Evolutionary conservation across 2,888 invertebrate species (phyloP).

Genomic region (Mimas tiliae): DNA sequence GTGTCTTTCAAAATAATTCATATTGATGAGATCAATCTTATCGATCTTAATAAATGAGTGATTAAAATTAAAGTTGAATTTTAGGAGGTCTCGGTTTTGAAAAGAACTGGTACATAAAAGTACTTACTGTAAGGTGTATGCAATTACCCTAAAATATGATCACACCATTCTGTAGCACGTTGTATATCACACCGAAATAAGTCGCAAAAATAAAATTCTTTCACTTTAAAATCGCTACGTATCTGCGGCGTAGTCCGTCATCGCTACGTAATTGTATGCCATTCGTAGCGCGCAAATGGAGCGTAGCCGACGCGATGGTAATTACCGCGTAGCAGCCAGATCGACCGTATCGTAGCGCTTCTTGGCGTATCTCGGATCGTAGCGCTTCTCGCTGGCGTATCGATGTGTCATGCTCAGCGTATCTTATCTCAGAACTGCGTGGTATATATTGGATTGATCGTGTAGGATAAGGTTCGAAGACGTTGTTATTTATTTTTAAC

Average conservation of each 20-base stretch:
- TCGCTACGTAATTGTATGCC: slow-evolving; percentile 7
- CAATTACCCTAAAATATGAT: too few species aligned
- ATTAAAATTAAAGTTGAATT: too few species aligned
- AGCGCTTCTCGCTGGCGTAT: slow-evolving; percentile 12
- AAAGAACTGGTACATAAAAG: too few species aligned
- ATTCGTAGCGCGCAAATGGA: slow-evolving; percentile 16
- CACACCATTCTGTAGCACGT: too few species aligned
- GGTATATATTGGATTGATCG: not conserved
- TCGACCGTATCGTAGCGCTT: slow-evolving; percentile 10
- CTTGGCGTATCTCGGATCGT: slow-evolving; percentile 8
- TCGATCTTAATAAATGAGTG: too few species aligned
- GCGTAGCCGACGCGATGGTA: slow-evolving; percentile 8
- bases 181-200: too few species aligned
- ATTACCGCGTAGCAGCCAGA: slow-evolving; percentile 6
- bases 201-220: not conserved
- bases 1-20: too few species aligned
- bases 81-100: too few species aligned
- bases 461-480: not conserved
- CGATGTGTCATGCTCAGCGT: slow-evolving; percentile 9
- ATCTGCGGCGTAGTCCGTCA: slow-evolving; percentile 3
- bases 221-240: not conserved
- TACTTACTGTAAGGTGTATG: too few species aligned
- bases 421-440: slow-evolving; percentile 11
- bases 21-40: too few species aligned
- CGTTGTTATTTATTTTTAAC: too few species aligned